A percentile compares a stretch with the other conserved stretches of the same genome.
These are phyloP conservation scores for Dipodomys stephensi DNA, from an alignment of 2,113 vertebrate species.

Conservation along the genomic window DNA sequence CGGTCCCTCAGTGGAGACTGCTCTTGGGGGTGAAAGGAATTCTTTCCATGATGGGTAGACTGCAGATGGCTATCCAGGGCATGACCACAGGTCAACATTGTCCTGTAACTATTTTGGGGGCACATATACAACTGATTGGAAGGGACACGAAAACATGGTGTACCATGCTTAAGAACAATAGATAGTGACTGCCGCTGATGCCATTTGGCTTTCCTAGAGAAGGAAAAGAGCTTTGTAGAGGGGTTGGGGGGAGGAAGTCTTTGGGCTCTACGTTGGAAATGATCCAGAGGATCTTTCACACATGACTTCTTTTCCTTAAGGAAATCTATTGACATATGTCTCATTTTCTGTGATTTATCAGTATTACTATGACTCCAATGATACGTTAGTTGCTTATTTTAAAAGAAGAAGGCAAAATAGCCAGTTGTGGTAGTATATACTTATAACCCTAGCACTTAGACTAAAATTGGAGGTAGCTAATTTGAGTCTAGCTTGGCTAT, in stretches of 20 bases:
- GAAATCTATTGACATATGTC: not conserved
- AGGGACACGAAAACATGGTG: not conserved
- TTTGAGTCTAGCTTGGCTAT: not conserved
- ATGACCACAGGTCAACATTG: not conserved
- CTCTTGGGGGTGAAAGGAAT: not conserved
- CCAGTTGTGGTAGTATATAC: not conserved
- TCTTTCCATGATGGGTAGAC: not conserved
- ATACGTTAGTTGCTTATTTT: not conserved
- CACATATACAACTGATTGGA: not conserved
- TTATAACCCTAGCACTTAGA: not conserved
- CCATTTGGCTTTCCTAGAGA: not conserved
- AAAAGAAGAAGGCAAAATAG: not conserved
- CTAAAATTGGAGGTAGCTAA: not conserved
- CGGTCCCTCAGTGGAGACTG: not conserved
- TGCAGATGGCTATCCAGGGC: not conserved
- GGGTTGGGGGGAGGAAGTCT: not conserved
- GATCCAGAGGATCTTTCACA: not conserved
- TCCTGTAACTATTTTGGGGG: not conserved
- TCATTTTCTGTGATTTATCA: constrained; percentile 3
- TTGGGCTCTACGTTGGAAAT: not conserved
- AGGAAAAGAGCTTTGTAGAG: not conserved
- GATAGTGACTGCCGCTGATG: not conserved
- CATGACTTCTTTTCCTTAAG: too few relatives aligned
- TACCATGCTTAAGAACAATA: not conserved
- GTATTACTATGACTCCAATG: not conserved